Conservation (phyloP, 2,113 vertebrate genomes). For the Platichthys stellatus region DNA sequence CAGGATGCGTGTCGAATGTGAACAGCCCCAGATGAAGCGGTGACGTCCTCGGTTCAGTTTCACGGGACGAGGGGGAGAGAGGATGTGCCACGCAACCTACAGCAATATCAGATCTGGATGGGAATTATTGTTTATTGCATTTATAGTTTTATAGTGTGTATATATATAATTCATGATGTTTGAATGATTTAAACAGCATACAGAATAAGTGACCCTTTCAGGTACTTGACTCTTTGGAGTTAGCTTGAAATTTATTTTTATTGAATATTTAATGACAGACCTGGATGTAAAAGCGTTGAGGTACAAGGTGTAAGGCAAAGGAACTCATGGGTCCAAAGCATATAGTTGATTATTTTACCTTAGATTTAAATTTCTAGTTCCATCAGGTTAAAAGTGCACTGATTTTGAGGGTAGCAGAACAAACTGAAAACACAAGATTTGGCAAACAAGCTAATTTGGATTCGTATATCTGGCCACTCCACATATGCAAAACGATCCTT, state of each 20-base stretch:
- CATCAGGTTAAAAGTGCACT: too few relatives aligned
- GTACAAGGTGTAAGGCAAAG: too few relatives aligned
- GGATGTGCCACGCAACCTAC: background rate
- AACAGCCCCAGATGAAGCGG: slow-evolving; percentile 42
- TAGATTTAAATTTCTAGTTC: too few relatives aligned
- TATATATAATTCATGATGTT: background rate
- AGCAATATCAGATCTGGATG: background rate
- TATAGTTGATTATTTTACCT: too few relatives aligned
- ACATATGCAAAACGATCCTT: too few relatives aligned
- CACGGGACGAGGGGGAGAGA: slow-evolving; percentile 22
- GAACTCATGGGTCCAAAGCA: too few relatives aligned
- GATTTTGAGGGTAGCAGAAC: too few relatives aligned
- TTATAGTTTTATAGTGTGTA: background rate
- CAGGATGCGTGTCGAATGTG: slow-evolving; percentile 40
- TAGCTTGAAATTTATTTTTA: background rate
- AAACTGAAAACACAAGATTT: too few relatives aligned
- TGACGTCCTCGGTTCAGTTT: slow-evolving; percentile 57
- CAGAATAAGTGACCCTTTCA: background rate
- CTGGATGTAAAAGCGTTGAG: too few relatives aligned
- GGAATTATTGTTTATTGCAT: background rate
- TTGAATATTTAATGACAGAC: too few relatives aligned
- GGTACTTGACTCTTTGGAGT: background rate
- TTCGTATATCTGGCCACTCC: too few relatives aligned
- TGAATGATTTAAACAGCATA: background rate
- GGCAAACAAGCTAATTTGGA: too few relatives aligned